A percentile compares a stretch with the other conserved stretches of the same genome.
phyloP scores from a whole-genome alignment of 2,888 invertebrate genomes.

The Rhynchonema sp. region DNA sequence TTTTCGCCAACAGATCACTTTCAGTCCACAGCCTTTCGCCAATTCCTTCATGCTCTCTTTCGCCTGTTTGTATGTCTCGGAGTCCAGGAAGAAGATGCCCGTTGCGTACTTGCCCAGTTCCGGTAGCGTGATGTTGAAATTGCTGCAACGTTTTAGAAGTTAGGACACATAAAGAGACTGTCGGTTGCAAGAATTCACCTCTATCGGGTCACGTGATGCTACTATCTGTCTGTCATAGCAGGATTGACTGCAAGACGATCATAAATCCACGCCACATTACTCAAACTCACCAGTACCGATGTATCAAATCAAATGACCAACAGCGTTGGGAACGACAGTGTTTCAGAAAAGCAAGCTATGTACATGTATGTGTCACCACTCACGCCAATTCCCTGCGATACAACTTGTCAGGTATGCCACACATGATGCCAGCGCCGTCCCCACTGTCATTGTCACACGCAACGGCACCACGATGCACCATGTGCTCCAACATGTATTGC shows the following conservation, averaged over 20 bases:
- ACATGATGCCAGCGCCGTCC: constrained; percentile 90
- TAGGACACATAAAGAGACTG: too few species aligned
- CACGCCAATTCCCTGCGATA: constrained; percentile 60
- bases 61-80: constrained; percentile 26
- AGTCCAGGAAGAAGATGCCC: constrained; percentile 78
- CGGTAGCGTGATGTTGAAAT: constrained; percentile 49
- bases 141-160: too few species aligned
- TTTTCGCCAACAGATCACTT: constrained; percentile 75
- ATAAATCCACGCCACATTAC: too few species aligned
- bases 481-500: constrained; percentile 74
- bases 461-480: constrained; percentile 98
- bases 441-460: constrained; percentile 98
- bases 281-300: too few species aligned
- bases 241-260: too few species aligned
- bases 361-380: too few species aligned
- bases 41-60: constrained; percentile 52
- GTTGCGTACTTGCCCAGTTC: constrained; percentile 76
- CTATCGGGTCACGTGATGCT: too few species aligned
- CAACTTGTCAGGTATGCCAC: constrained; percentile 83
- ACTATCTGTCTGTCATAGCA: too few species aligned
- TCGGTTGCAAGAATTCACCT: too few species aligned
- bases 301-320: too few species aligned
- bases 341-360: too few species aligned
- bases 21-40: constrained; percentile 56
- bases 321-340: too few species aligned